These are phyloP conservation scores for Ammodytes marinus DNA, from an alignment of 2,113 vertebrate genomes.

Conservation along the genomic window DNA sequence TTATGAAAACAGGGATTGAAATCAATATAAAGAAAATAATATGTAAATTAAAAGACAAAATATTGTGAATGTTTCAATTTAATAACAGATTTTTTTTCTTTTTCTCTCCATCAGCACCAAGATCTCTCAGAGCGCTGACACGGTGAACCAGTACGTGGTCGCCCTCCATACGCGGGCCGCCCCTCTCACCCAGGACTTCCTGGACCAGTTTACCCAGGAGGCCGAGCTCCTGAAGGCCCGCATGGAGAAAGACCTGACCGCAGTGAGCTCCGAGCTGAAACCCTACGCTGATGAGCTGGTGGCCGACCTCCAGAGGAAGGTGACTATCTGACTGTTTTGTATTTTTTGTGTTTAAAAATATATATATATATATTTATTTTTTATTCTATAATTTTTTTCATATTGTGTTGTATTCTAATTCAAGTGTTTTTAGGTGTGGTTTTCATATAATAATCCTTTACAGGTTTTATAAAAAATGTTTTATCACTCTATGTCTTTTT, in stretches of 20 bases:
- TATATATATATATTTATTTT: too few species aligned
- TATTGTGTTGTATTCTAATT: too few species aligned
- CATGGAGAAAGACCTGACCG: slow-evolving; percentile 60
- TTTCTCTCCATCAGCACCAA: slow-evolving; percentile 38
- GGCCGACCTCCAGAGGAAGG: slow-evolving; percentile 77
- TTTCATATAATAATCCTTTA: too few species aligned
- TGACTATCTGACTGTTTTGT: slow-evolving; percentile 41
- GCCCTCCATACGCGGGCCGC: slow-evolving; percentile 49
- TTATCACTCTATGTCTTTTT: too few species aligned
- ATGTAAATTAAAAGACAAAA: too few species aligned
- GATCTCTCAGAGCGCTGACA: slow-evolving; percentile 45
- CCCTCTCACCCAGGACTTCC: slow-evolving; percentile 48
- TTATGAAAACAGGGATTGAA: too few species aligned
- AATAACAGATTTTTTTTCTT: neutral
- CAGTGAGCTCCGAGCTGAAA: slow-evolving; percentile 25
- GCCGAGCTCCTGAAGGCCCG: slow-evolving; percentile 61
- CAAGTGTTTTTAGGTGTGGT: too few species aligned
- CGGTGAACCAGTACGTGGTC: slow-evolving; percentile 33
- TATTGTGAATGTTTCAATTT: too few species aligned
- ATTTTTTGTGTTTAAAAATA: too few species aligned
- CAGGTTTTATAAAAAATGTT: too few species aligned
- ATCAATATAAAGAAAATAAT: too few species aligned
- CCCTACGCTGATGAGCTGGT: slow-evolving; percentile 77
- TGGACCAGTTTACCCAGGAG: slow-evolving; percentile 59
- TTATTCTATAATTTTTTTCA: too few species aligned